Conservation (phyloP, 2,888 invertebrate genomes). For the Meta bourneti region DNA sequence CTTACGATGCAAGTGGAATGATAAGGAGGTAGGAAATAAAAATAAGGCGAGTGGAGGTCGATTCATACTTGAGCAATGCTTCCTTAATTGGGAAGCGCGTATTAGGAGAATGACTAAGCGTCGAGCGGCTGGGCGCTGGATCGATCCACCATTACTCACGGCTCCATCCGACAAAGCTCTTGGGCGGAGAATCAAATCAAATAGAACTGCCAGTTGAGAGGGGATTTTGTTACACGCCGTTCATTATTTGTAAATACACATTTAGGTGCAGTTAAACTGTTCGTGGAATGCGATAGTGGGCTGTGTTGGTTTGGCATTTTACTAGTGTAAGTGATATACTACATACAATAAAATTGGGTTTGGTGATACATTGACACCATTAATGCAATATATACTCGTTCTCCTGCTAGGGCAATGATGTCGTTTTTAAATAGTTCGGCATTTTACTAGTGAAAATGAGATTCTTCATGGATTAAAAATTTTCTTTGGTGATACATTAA, state of each 20-base stretch:
- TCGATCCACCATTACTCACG: slow-evolving; percentile 68
- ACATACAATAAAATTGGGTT: too few species aligned
- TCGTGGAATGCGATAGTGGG: neutral
- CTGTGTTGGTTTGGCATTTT: too few species aligned
- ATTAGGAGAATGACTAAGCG: slow-evolving; percentile 70
- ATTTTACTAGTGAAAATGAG: too few species aligned
- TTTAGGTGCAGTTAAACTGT: neutral
- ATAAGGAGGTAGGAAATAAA: neutral
- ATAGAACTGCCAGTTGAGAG: neutral
- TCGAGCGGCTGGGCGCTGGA: slow-evolving; percentile 51
- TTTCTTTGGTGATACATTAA: too few species aligned
- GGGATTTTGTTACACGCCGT: neutral
- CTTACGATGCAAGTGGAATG: neutral
- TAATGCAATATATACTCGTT: too few species aligned
- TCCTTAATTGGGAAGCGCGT: slow-evolving; percentile 59
- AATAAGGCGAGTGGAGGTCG: slow-evolving; percentile 36
- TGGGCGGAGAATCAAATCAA: slow-evolving; percentile 32
- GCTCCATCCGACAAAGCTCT: slow-evolving; percentile 52
- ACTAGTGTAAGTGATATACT: too few species aligned
- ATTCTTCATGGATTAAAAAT: too few species aligned
- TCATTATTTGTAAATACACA: slow-evolving; percentile 50
- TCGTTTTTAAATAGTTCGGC: too few species aligned
- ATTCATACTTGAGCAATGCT: slow-evolving; percentile 53
- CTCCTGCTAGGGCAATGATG: too few species aligned
- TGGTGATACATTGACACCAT: too few species aligned